phyloP scores from a whole-genome alignment of 2,888 invertebrate species.

The Quadriops clusia region DNA sequence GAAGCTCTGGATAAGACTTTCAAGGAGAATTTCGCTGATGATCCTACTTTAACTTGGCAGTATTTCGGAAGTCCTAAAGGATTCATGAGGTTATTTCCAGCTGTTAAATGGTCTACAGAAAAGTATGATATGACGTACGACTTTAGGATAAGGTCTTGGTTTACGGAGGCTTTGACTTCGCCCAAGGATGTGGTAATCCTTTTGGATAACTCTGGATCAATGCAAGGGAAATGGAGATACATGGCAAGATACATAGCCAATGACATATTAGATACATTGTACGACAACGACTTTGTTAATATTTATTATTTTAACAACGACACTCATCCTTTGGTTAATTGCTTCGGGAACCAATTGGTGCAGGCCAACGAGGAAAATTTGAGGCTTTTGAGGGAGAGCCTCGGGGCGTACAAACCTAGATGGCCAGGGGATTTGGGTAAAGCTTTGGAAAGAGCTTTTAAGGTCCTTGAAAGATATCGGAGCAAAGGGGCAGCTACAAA shows the following conservation, averaged over 20 bases:
- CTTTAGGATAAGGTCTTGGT: conserved; percentile 89
- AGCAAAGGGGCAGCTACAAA: conserved; percentile 24
- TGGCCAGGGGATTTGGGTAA: conserved; percentile 26
- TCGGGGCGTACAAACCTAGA: conserved; percentile 24
- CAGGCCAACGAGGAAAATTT: conserved; percentile 41
- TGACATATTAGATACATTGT: conserved; percentile 87
- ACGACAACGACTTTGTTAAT: conserved; percentile 96
- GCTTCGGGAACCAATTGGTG: conserved; percentile 63
- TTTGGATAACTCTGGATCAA: conserved; percentile 55
- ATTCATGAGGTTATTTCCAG: conserved; percentile 74
- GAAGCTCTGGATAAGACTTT: conserved; percentile 83
- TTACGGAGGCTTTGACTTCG: conserved; percentile 93
- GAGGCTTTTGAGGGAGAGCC: conserved; percentile 30
- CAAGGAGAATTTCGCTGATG: conserved; percentile 68
- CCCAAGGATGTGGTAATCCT: conserved; percentile 82
- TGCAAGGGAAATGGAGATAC: conserved; percentile 55
- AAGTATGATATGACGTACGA: conserved; percentile 65
- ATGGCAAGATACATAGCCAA: conserved; percentile 78
- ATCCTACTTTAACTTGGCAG: conserved; percentile 92
- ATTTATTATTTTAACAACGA: conserved; percentile 81
- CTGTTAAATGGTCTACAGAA: conserved; percentile 55
- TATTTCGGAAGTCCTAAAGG: conserved; percentile 95
- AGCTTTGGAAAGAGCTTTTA: conserved; percentile 64
- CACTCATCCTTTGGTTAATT: conserved; percentile 70
- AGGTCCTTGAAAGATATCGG: conserved; percentile 47